Conservation (phyloP, 1,140 invertebrate genomes). For the Polypedilum vanderplanki region DNA sequence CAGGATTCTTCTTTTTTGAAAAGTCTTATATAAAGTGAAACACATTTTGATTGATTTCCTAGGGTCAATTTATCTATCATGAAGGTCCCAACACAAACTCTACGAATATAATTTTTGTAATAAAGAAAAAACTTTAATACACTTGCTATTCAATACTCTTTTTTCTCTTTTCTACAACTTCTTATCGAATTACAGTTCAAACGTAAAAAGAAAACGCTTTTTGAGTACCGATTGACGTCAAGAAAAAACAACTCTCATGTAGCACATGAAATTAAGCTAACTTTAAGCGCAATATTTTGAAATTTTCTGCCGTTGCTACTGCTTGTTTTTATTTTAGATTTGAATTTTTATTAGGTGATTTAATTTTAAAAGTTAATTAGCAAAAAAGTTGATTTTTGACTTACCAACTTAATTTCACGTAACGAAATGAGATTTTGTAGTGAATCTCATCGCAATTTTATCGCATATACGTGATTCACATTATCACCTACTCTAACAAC, state of each 20-base stretch:
- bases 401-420: background rate
- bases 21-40: background rate
- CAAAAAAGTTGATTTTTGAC: background rate
- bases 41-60: background rate
- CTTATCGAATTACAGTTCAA: background rate
- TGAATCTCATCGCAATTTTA: background rate
- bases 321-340: background rate
- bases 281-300: background rate
- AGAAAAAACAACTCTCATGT: background rate
- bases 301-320: background rate
- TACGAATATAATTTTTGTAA: constrained; percentile 1
- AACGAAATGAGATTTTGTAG: background rate
- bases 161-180: background rate
- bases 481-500: background rate
- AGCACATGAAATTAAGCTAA: background rate
- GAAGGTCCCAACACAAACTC: background rate
- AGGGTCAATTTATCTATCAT: background rate
- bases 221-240: background rate
- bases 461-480: constrained; percentile 9
- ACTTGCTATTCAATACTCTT: too few relatives aligned
- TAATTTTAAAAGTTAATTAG: too few relatives aligned
- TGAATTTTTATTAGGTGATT: background rate
- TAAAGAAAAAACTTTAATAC: background rate
- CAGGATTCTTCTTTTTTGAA: constrained; percentile 8
- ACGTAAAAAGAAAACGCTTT: background rate